A percentile compares a stretch with the other conserved stretches of the same genome.
Conservation (phyloP, 2,888 invertebrate species). For the Temnothorax unifasciatus region DNA sequence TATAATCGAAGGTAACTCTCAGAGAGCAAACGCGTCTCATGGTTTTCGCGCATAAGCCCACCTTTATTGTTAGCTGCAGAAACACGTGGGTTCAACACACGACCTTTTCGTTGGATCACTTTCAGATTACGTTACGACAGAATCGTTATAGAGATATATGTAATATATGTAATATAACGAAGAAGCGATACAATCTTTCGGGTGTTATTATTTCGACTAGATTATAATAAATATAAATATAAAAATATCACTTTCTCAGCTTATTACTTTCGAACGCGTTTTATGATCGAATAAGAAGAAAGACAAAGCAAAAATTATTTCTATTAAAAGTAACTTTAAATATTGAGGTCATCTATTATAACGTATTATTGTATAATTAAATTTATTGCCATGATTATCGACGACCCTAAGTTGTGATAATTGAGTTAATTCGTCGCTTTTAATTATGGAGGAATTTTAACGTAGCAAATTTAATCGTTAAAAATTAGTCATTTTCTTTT, state of each 20-base stretch:
- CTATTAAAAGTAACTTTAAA: not conserved
- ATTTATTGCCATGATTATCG: not conserved
- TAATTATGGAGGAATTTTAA: constrained; percentile 22
- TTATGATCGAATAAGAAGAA: not conserved
- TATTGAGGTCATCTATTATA: constrained; percentile 10
- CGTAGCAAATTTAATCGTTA: not conserved
- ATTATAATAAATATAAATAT: constrained; percentile 28
- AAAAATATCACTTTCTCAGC: not conserved
- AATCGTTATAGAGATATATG: constrained; percentile 9
- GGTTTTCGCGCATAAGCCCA: constrained; percentile 64
- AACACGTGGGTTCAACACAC: constrained; percentile 60
- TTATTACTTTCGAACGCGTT: not conserved
- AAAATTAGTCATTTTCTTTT: constrained; percentile 6
- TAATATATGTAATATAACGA: not conserved
- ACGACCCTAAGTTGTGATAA: not conserved
- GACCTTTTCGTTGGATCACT: constrained; percentile 68
- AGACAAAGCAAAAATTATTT: not conserved
- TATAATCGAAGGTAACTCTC: constrained; percentile 58
- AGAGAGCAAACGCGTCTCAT: constrained; percentile 59
- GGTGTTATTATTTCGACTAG: not conserved
- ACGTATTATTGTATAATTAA: not conserved
- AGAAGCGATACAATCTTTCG: not conserved
- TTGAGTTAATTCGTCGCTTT: not conserved
- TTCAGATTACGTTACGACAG: constrained; percentile 32
- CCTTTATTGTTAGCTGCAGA: constrained; percentile 73